phyloP scores from a whole-genome alignment of 2,797 vertebrate genomes.

The Siniperca obscura region DNA sequence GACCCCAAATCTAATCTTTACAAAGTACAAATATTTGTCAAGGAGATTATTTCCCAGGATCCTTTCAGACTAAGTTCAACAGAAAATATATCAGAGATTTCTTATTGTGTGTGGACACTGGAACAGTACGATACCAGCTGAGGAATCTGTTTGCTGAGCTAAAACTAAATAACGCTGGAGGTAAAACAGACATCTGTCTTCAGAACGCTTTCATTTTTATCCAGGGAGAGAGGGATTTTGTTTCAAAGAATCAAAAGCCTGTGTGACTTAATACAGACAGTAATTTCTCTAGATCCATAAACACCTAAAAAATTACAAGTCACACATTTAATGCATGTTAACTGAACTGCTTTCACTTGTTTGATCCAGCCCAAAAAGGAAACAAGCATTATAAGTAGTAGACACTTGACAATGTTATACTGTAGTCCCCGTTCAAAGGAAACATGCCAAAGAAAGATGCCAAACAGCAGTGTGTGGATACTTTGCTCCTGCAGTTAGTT shows the following conservation, averaged over 20 bases:
- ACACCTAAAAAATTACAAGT: background rate
- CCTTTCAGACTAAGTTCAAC: background rate
- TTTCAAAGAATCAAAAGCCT: background rate
- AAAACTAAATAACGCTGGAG: background rate
- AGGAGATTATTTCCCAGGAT: conserved; percentile 43
- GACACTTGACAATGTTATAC: background rate
- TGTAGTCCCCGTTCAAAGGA: background rate
- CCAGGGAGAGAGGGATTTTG: background rate
- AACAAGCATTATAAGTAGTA: background rate
- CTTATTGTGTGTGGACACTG: background rate
- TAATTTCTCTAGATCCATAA: background rate
- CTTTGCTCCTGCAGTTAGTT: background rate
- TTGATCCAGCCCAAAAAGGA: background rate
- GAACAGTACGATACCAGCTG: background rate
- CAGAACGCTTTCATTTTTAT: background rate
- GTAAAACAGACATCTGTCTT: background rate
- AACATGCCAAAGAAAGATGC: background rate
- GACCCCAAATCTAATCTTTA: conserved; percentile 22
- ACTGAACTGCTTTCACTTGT: no score
- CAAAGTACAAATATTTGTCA: conserved; percentile 22
- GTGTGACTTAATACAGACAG: background rate
- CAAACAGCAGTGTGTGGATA: background rate
- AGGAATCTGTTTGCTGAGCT: conserved; percentile 2
- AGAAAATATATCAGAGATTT: conserved; percentile 1
- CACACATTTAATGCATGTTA: background rate